A percentile compares a stretch with the other conserved stretches of the same genome.
phyloP scores from a whole-genome alignment of 2,888 invertebrate species.

The Scaptomyza cyrtandrae region DNA sequence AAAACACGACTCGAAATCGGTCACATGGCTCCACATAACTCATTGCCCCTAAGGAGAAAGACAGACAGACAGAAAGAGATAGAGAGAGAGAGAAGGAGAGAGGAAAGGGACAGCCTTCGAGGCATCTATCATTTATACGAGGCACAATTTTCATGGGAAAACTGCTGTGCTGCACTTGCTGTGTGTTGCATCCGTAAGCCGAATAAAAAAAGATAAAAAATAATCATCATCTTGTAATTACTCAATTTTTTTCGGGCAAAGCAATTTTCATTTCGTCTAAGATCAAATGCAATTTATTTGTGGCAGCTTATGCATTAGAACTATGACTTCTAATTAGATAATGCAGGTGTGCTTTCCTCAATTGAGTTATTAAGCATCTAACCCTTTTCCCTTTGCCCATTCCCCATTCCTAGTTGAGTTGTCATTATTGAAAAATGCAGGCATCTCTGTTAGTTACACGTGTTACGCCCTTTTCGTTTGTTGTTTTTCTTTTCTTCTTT shows the following conservation, averaged over 20 bases:
- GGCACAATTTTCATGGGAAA: constrained; percentile 51
- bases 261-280: not conserved
- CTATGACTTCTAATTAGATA: not conserved
- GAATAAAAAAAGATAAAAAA: constrained; percentile 11
- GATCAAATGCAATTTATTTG: constrained; percentile 7
- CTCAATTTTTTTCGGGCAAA: constrained; percentile 5
- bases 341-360: constrained; percentile 18
- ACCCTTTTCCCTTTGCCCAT: not conserved
- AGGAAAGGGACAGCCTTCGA: not conserved
- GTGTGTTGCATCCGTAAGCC: constrained; percentile 6
- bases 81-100: not conserved
- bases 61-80: not conserved
- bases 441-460: constrained; percentile 3
- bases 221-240: constrained; percentile 7
- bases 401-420: too few species aligned
- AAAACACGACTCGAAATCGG: constrained; percentile 28
- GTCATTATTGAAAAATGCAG: constrained; percentile 9
- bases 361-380: constrained; percentile 30
- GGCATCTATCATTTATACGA: constrained; percentile 28
- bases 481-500: too few species aligned
- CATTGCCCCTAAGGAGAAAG: constrained; percentile 22
- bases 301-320: not conserved
- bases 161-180: constrained; percentile 18
- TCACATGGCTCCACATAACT: constrained; percentile 56
- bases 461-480: constrained; percentile 5